Percentiles rank a stretch among this genome's conserved stretches.
Conservation (phyloP, 2,797 vertebrate species). For the Protosalanx chinensis region DNA sequence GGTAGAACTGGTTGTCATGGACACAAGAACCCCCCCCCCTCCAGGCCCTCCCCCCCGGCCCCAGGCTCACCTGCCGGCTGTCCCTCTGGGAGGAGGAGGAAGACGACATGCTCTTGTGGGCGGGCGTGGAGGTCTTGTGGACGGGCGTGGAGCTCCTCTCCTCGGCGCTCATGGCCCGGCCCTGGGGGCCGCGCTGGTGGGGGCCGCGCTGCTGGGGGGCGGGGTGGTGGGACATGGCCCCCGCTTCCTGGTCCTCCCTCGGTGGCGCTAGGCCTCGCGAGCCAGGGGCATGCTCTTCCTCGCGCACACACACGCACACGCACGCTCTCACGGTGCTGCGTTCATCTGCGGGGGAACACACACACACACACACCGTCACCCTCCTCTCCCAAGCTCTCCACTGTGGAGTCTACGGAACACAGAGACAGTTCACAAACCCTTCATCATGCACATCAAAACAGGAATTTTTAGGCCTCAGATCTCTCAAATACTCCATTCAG, state of each 20-base stretch:
- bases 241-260: conserved; percentile 56
- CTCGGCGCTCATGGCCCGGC: conserved; percentile 88
- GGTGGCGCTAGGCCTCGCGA: conserved; percentile 43
- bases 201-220: conserved; percentile 52
- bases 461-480: neutral
- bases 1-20: too few species aligned
- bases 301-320: conserved; percentile 35
- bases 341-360: conserved; percentile 58
- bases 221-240: conserved; percentile 70
- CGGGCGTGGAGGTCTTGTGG: conserved; percentile 88
- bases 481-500: neutral
- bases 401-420: neutral
- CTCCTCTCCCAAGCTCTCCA: too few species aligned
- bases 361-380: neutral
- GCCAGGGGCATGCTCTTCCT: conserved; percentile 56
- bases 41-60: too few species aligned
- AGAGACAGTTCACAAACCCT: neutral
- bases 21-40: neutral
- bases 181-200: conserved; percentile 65
- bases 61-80: conserved; percentile 86
- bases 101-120: conserved; percentile 93
- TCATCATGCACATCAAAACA: neutral
- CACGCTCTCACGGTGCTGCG: neutral
- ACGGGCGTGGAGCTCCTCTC: conserved; percentile 82
- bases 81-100: conserved; percentile 92